These are phyloP conservation scores for Drosophila maculinotata DNA, from an alignment of 2,888 invertebrate species.

Conservation along the genomic window DNA sequence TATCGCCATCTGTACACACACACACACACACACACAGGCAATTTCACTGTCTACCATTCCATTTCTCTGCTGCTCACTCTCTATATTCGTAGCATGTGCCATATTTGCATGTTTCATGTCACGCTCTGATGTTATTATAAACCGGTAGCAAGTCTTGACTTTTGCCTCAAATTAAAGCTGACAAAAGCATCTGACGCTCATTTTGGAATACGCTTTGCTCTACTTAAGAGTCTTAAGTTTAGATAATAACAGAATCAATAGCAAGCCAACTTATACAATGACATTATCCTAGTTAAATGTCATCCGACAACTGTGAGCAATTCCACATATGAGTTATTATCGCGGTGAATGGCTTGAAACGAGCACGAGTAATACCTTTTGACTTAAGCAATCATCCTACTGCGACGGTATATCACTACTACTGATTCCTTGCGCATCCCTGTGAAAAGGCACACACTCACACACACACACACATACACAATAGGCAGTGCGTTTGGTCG, in stretches of 20 bases:
- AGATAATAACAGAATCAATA: too few species aligned
- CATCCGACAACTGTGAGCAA: conserved; percentile 10
- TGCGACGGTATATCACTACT: conserved; percentile 18
- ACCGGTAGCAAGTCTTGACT: conserved; percentile 27
- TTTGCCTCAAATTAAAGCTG: conserved; percentile 49
- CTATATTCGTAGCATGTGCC: conserved; percentile 27
- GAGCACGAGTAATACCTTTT: conserved; percentile 39
- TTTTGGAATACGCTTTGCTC: too few species aligned
- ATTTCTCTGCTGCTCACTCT: not conserved
- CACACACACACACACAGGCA: too few species aligned
- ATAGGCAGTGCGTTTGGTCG: conserved; percentile 27
- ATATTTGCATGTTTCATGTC: conserved; percentile 60
- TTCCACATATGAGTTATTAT: conserved; percentile 34
- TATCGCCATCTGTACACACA: conserved; percentile 10
- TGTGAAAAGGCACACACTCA: not conserved
- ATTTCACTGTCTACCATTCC: conserved; percentile 23
- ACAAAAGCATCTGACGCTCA: conserved; percentile 52
- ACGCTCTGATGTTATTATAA: conserved; percentile 44
- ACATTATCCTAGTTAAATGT: too few species aligned
- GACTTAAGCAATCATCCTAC: conserved; percentile 52
- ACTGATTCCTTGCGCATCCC: conserved; percentile 31
- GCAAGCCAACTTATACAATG: too few species aligned
- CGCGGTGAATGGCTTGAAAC: conserved; percentile 27
- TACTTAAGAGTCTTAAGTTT: too few species aligned
- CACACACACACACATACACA: not conserved